Evolutionary conservation across 2,113 vertebrate genomes (phyloP).

Genomic region (Pollimyrus isidori): DNA sequence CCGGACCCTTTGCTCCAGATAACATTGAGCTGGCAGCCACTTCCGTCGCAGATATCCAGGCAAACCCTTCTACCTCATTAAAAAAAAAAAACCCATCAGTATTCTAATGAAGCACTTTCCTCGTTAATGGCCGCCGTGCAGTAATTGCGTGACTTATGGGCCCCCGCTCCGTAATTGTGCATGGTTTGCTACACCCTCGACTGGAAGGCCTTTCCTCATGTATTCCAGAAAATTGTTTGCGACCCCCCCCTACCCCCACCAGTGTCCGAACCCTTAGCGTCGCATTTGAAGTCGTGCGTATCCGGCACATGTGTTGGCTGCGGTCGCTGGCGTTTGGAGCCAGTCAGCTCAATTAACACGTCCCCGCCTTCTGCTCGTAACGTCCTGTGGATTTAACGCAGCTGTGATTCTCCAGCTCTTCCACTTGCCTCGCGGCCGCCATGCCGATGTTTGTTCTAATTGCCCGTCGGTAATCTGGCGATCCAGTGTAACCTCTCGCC

Average conservation of each 20-base stretch:
- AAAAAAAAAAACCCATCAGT: background rate
- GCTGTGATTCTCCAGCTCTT: background rate
- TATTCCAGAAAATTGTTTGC: slow-evolving; percentile 2
- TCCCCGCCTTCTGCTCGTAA: background rate
- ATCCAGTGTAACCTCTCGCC: background rate
- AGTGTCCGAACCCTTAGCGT: background rate
- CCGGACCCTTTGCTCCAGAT: background rate
- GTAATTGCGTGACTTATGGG: background rate
- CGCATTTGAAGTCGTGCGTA: background rate
- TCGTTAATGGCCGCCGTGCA: background rate
- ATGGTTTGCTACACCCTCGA: background rate
- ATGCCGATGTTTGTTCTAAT: background rate
- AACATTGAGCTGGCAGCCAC: background rate
- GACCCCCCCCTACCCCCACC: no score
- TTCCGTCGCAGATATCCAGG: background rate
- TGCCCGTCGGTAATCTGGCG: background rate
- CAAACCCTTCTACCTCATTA: background rate
- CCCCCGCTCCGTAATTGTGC: background rate
- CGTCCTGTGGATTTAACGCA: background rate
- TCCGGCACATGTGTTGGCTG: background rate
- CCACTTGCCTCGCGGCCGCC: background rate
- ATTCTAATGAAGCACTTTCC: background rate
- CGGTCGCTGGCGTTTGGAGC: background rate
- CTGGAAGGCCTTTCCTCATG: background rate
- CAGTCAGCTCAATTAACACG: background rate